Evolutionary conservation across 1,140 invertebrate genomes (phyloP), one percentile per base, ranked within the genome.

Genomic region (Triops longicaudatus): DNA sequence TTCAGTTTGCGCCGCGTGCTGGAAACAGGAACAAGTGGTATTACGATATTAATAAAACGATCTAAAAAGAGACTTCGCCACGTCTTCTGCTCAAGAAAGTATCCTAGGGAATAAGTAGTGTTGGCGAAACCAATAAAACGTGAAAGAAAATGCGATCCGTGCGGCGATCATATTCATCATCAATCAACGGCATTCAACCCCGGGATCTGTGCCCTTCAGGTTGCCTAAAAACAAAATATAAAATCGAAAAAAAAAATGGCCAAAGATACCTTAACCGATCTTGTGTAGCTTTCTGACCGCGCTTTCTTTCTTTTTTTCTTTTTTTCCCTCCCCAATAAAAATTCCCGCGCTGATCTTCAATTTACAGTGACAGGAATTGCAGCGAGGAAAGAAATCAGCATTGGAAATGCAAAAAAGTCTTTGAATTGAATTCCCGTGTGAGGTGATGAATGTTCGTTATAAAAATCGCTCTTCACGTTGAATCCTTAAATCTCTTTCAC

Each of bases 351-450:
- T n/a, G 50, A 63, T 63, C 50, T 63, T 22, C 50, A 63, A 63
- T 63, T 63, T 63, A 63, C 50, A 63, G 50, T 63, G 50, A 63
- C 50, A 63, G 50, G 50, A 63, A 63, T 63, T 63, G 50, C 50
- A 63, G 50, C 14, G 50, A 22, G 17, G 3, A 63, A 63, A 17
- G 50, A 63, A 63, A 63, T 63, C 50, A 63, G 50, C 50, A 63
- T 63, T 63, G 50, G 50, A 63, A 63, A 63, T 63, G 50, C 50
- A 22, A 63, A 63, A 44, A 63, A 63, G 50, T 63, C 50, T n/a
- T 22, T 63, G 50, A 63, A 63, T 63, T 63, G 50, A 63, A 63
- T 63, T 22, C 50, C 50, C n/a, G 50, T 22, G 44, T 22, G 44
- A 22, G 11, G 50, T 63, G 50, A 63, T 63, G 50, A 22, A 63